Conservation (phyloP, 2,113 vertebrate genomes). For the Noturus placidus region DNA sequence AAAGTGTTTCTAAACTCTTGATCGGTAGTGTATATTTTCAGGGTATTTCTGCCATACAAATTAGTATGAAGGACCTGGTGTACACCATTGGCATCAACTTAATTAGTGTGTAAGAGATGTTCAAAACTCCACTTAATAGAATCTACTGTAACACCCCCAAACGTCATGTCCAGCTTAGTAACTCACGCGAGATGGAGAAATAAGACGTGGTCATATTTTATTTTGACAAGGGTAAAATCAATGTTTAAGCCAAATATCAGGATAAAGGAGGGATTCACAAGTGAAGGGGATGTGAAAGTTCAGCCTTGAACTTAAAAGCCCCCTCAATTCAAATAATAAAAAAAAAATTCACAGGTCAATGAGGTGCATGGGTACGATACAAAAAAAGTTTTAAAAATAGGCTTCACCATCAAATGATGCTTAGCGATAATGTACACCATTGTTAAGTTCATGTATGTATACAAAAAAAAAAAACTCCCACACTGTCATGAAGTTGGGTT, state of each 20-base stretch:
- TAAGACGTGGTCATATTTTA: constrained; percentile 69
- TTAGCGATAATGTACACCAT: constrained; percentile 71
- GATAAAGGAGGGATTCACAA: constrained; percentile 58
- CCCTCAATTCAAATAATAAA: constrained; percentile 56
- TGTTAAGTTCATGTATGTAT: constrained; percentile 70
- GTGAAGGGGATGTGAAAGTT: constrained; percentile 54
- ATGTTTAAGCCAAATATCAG: constrained; percentile 67
- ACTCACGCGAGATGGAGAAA: neutral
- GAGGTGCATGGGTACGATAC: constrained; percentile 65
- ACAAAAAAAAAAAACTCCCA: constrained; percentile 70
- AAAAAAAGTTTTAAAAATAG: constrained; percentile 71
- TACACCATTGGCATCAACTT: neutral
- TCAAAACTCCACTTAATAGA: neutral
- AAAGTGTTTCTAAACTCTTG: too few relatives aligned
- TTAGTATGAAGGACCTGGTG: neutral
- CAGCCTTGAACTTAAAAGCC: constrained; percentile 68
- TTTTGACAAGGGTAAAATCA: constrained; percentile 76
- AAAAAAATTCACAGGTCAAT: constrained; percentile 69
- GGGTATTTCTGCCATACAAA: neutral
- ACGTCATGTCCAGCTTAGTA: too few relatives aligned
- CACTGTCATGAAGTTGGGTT: constrained; percentile 70
- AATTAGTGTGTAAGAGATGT: neutral
- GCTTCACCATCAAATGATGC: constrained; percentile 73
- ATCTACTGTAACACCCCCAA: neutral
- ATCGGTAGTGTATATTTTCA: neutral